Evolutionary conservation across 2,888 invertebrate species (phyloP), one percentile per base, ranked within the genome.

Genomic region (Liposcelis brunnea): DNA sequence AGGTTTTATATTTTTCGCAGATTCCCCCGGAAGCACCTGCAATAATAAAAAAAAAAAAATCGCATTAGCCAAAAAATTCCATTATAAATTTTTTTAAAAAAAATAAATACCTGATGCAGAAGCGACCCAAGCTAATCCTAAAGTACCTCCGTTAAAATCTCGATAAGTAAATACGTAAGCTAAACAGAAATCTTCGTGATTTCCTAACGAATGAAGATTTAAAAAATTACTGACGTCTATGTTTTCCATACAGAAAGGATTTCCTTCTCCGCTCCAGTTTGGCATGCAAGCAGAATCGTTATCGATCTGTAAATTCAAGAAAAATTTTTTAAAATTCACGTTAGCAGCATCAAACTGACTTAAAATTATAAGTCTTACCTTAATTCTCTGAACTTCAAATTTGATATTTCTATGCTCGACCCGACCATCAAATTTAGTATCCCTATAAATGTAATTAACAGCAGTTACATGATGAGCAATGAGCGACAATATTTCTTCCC

Each of bases 161-260:
- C 94, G 75, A 62, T 89, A 89, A 0, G 98, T 98, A 67, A 99
- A 95, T 50, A 98, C 91, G 63, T 97, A 99, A n/a, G 98, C 97
- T 51, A 99, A 74, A 61, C 98, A 99, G 68, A 97, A 99, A 64
- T 89, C 89, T 58, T 95, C 89, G 63, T 98, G 98, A 68, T 98
- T 91, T 47, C 86, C 84, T 51, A 95, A 71, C 10, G 97, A 97
- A 65, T 98, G 97, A 37, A 97, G 74, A 67, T 98, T 98, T 48
- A 98, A 72, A 67, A 95, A 98, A 68, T 98, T 98, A 56, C 93
- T 94, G 50, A 98, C 98, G 63, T 99, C 98, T 58, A 98, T 94
- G 65, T 97, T 95, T 59, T 87, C 86, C 65, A 85, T 74, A 62
- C 95, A 97, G 65, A 93, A 97, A 52, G 83, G 84, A 66, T 87